These are phyloP conservation scores for Electrona antarctica DNA, from an alignment of 2,113 vertebrate genomes.

Conservation along the genomic window DNA sequence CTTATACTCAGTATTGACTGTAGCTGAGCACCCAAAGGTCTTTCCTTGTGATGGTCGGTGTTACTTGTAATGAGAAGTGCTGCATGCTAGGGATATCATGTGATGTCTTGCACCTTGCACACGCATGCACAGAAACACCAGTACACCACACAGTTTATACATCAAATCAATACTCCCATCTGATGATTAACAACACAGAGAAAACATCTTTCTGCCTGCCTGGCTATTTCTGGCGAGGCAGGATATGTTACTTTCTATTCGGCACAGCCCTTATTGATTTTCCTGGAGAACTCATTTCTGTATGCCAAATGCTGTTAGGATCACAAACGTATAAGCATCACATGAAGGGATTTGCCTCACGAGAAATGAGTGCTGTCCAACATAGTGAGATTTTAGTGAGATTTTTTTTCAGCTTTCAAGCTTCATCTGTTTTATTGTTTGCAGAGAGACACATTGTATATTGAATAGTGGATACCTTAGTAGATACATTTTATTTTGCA, in stretches of 20 bases:
- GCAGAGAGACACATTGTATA: slow-evolving; percentile 42
- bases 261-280: slow-evolving; percentile 48
- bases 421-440: slow-evolving; percentile 56
- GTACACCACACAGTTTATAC: slow-evolving; percentile 20
- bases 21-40: too few species aligned
- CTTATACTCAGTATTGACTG: too few species aligned
- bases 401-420: slow-evolving; percentile 50
- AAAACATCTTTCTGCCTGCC: slow-evolving; percentile 33
- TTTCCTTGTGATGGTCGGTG: too few species aligned
- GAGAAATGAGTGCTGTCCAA: slow-evolving; percentile 48
- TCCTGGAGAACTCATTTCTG: slow-evolving; percentile 40
- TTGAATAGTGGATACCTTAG: too few species aligned
- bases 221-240: slow-evolving; percentile 40
- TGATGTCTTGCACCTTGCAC: too few species aligned
- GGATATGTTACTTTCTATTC: slow-evolving; percentile 39
- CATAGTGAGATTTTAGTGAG: slow-evolving; percentile 34
- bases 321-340: slow-evolving; percentile 55
- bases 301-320: slow-evolving; percentile 51
- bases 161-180: slow-evolving; percentile 48
- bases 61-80: too few species aligned
- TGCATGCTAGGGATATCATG: too few species aligned
- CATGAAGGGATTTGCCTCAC: slow-evolving; percentile 49
- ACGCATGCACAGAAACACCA: not conserved
- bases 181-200: slow-evolving; percentile 44
- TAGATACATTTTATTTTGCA: slow-evolving; percentile 25